A percentile compares a stretch with the other conserved stretches of the same genome.
Conservation (phyloP, 2,888 invertebrate genomes). For the Drosophila acutilabella region DNA sequence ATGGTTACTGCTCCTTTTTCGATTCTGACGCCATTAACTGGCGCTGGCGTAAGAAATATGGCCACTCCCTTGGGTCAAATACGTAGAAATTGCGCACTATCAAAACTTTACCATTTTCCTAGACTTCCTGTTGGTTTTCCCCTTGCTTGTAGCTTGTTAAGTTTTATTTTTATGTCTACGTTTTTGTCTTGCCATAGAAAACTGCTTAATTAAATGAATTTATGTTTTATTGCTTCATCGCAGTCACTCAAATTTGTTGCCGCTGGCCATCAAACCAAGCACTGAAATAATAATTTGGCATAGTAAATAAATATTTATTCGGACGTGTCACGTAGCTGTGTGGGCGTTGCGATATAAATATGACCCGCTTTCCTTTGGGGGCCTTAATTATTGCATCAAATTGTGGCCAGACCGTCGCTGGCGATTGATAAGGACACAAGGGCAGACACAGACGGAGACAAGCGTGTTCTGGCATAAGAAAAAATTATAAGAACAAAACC, state of each 20-base stretch:
- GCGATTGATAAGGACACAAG: conserved; percentile 26
- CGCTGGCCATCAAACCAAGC: conserved; percentile 5
- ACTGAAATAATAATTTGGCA: neutral
- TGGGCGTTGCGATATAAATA: conserved; percentile 38
- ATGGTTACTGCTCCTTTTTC: conserved; percentile 5
- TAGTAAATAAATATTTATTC: conserved; percentile 51
- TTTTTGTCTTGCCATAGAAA: conserved; percentile 56
- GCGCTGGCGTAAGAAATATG: conserved; percentile 55
- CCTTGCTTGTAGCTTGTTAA: conserved; percentile 42
- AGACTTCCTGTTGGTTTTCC: neutral
- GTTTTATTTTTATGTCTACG: conserved; percentile 60
- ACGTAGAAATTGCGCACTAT: conserved; percentile 69
- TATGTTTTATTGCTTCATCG: conserved; percentile 67
- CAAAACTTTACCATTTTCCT: conserved; percentile 39
- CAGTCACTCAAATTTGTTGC: conserved; percentile 58
- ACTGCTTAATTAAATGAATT: conserved; percentile 79
- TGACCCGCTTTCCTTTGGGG: conserved; percentile 6
- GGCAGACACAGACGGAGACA: neutral
- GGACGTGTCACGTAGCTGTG: conserved; percentile 65
- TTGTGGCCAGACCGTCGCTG: conserved; percentile 42
- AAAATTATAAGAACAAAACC: conserved; percentile 1
- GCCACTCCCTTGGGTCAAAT: conserved; percentile 69
- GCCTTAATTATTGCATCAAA: conserved; percentile 54
- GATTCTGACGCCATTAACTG: conserved; percentile 52
- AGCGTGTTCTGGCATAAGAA: conserved; percentile 44